Conservation (phyloP, 1,140 invertebrate species). For the Heliconius hermathena region DNA sequence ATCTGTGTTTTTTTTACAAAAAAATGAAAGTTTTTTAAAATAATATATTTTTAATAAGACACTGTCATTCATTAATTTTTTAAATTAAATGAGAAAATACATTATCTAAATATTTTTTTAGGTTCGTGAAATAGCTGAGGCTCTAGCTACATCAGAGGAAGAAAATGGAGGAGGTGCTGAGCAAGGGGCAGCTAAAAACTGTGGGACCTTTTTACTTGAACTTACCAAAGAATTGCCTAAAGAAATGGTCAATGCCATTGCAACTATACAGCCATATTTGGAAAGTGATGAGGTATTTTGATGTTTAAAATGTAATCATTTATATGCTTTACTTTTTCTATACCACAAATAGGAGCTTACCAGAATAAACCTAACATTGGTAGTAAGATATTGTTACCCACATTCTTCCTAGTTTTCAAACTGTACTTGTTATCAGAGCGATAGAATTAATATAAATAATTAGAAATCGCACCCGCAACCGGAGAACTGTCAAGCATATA, state of each 20-base stretch:
- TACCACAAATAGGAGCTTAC: no score
- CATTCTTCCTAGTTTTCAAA: no score
- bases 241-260: conserved; percentile 84
- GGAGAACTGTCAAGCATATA: no score
- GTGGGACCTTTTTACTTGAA: conserved; percentile 86
- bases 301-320: neutral
- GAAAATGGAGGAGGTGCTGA: conserved; percentile 81
- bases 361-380: no score
- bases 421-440: no score
- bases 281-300: conserved; percentile 75
- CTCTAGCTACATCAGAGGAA: conserved; percentile 80
- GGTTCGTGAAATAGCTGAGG: conserved; percentile 87
- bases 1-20: no score
- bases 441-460: no score
- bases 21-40: no score
- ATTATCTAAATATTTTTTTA: neutral
- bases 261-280: conserved; percentile 70
- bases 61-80: no score
- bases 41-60: no score
- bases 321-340: neutral
- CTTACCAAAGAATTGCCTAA: conserved; percentile 85
- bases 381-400: neutral
- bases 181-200: conserved; percentile 84
- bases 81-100: no score
- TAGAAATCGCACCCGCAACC: no score